These are phyloP conservation scores for Autographa pulchrina DNA, from an alignment of 2,888 invertebrate species.

Conservation along the genomic window DNA sequence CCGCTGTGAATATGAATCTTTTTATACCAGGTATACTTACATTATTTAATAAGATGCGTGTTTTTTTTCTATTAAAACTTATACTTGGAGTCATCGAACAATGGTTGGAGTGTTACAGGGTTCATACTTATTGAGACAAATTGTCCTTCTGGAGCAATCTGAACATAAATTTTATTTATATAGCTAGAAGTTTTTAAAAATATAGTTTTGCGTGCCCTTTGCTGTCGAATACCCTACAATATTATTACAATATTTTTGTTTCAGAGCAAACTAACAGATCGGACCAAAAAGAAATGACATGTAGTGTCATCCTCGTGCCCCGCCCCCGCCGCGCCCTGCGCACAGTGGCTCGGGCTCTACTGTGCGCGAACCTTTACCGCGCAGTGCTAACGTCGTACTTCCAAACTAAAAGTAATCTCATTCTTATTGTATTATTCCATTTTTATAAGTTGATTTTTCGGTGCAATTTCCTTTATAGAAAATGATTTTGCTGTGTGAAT, in stretches of 20 bases:
- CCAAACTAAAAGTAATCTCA: slow-evolving; percentile 37
- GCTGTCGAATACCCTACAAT: too few relatives aligned
- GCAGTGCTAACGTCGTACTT: slow-evolving; percentile 21
- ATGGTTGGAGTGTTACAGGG: too few relatives aligned
- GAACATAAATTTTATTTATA: too few relatives aligned
- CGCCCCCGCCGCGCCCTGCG: slow-evolving; percentile 52
- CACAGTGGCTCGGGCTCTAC: slow-evolving; percentile 48
- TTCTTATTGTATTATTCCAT: slow-evolving; percentile 18
- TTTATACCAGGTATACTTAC: too few relatives aligned
- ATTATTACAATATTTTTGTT: slow-evolving; percentile 49
- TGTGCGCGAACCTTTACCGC: slow-evolving; percentile 53
- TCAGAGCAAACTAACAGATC: slow-evolving; percentile 74
- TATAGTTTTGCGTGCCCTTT: too few relatives aligned
- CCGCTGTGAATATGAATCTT: too few relatives aligned
- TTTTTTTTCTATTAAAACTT: too few relatives aligned
- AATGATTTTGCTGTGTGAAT: slow-evolving; percentile 9
- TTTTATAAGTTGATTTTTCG: slow-evolving; percentile 18
- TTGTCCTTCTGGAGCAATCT: too few relatives aligned
- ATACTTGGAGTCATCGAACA: too few relatives aligned
- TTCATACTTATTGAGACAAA: too few relatives aligned
- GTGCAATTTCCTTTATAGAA: slow-evolving; percentile 15
- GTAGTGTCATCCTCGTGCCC: slow-evolving; percentile 47
- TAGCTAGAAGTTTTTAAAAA: too few relatives aligned
- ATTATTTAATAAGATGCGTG: too few relatives aligned
- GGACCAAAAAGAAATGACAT: slow-evolving; percentile 81